These are phyloP conservation scores for Synchiropus splendidus DNA, from an alignment of 2,113 vertebrate species.

Conservation along the genomic window DNA sequence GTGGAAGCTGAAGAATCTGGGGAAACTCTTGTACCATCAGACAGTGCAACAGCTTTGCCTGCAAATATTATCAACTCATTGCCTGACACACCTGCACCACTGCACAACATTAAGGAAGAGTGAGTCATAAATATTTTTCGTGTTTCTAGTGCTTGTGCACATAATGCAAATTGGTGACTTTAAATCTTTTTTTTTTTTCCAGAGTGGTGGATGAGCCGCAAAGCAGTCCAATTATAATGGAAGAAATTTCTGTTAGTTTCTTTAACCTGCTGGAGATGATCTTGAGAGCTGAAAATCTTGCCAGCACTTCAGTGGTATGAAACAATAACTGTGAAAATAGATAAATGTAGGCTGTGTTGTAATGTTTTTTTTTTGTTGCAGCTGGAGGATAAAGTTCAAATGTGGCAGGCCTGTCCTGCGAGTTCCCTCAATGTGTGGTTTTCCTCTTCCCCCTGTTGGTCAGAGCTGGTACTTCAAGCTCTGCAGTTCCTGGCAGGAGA, in stretches of 20 bases:
- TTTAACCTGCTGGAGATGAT: conserved; percentile 86
- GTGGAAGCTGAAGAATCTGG: conserved; percentile 79
- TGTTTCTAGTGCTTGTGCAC: neutral
- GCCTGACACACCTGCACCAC: conserved; percentile 67
- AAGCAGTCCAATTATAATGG: conserved; percentile 71
- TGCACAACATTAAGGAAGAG: conserved; percentile 86
- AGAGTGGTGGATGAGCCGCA: conserved; percentile 85
- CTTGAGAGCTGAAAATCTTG: conserved; percentile 72
- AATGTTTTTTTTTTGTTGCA: conserved; percentile 31
- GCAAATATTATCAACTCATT: conserved; percentile 45
- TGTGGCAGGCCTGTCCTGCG: conserved; percentile 87
- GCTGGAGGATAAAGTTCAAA: conserved; percentile 89
- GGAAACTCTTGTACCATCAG: conserved; percentile 69
- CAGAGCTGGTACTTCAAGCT: conserved; percentile 82
- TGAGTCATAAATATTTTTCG: conserved; percentile 70
- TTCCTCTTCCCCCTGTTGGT: conserved; percentile 85
- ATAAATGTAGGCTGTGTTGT: neutral
- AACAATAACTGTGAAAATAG: neutral
- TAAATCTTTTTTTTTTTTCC: conserved; percentile 6
- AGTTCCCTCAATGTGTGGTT: conserved; percentile 91
- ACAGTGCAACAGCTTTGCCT: conserved; percentile 26
- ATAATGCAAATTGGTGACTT: neutral
- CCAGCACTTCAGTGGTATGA: conserved; percentile 77
- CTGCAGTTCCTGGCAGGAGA: conserved; percentile 89
- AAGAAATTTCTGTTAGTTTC: conserved; percentile 88